Evolutionary conservation across 2,113 vertebrate genomes (phyloP), one percentile per base, ranked within the genome.

Genomic region (Pagrus major): DNA sequence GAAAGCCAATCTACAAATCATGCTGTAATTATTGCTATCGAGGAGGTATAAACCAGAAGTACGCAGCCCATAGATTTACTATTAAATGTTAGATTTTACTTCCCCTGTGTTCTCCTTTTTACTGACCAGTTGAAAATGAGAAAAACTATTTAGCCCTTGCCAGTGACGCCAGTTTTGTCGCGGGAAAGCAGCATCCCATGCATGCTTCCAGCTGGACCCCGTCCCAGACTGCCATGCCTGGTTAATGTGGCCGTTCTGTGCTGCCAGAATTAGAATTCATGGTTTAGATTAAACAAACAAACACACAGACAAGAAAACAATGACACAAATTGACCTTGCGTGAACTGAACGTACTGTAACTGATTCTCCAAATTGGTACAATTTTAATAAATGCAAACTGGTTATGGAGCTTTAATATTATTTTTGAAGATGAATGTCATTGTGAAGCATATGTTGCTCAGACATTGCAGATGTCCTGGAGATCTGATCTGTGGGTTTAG

Each of bases 221-320:
- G 27, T 94, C 93, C 94, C 92, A 93, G 93, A 92, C 89, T 88
- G 89, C 90, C 86, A 90, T 91, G 91, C 80, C 86, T 93, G 90
- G 90, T 93, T 94, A 94, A 93, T 93, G 88, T 90, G 92, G 85
- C 89, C 85, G 72, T 85, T 86, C 86, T 81, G 82, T 81, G 87
- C 88, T 90, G 86, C 88, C 86, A 91, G 69, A 94, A 94, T 93
- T 90, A 91, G 75, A 92, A 94, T 92, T 93, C 86, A 87, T 90
- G 73, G 81, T 92, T 93, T 92, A 89, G 86, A 89, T 93, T 93
- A 91, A 92, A 90, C 86, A 93, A 91, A 92, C 88, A 93, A 94
- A 86, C 59, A 78, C 84, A 89, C 70, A 89, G 91, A 93, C 86
- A 91, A 78, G 85, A 74, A 86, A 84, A 92, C 89, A 89, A 91